Evolutionary conservation across 2,113 vertebrate species (phyloP), one percentile per base, ranked within the genome.

Genomic region (Mirza zaza): DNA sequence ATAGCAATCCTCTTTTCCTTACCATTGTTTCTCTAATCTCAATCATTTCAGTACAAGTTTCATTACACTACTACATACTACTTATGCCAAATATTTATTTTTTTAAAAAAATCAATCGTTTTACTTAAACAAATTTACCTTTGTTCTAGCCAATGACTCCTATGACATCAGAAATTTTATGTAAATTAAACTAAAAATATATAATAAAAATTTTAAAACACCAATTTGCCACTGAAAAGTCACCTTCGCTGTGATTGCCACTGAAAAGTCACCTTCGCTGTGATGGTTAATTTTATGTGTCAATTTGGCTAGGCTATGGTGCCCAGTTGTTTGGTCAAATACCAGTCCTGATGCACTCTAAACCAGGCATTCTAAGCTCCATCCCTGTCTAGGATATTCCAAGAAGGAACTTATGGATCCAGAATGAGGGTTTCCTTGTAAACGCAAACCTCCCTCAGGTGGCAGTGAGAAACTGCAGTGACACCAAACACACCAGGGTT

Each of bases 31-130:
- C 63, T 96, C 55, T 94, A 57, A 80, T 59, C 39, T 85, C 12
- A 20, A 9, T 68, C 14, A 36, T 91, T 79, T 65, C 55, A 42
- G 14, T 68, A 42, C 12, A 61, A 15, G 42, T 12, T 82, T 82
- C 55, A 63, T 39, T 45, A 65, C 57, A 70, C 52, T 25, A 34
- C 7, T 27, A 29, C 12, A 84, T 20, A 67, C 15, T 63, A 61
- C 48, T 45, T 91, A 17, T 42, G 55, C 10, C 23, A 25, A 76
- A 39, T 73, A 36, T 77, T 84, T 76, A 61, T 23, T 71, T 68
- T 76, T 96, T n/a, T 39, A 87, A 86, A 87, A 87, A 95, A 79
- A 39, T 79, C 55, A 87, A 67, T 18, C 70, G 18, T 77, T 82
- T 45, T 85, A 71, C 20, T 70, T 70, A 39, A 39, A 39, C 39